Conservation (phyloP, 2,113 vertebrate genomes). For the Ceyx cyanopectus region DNA sequence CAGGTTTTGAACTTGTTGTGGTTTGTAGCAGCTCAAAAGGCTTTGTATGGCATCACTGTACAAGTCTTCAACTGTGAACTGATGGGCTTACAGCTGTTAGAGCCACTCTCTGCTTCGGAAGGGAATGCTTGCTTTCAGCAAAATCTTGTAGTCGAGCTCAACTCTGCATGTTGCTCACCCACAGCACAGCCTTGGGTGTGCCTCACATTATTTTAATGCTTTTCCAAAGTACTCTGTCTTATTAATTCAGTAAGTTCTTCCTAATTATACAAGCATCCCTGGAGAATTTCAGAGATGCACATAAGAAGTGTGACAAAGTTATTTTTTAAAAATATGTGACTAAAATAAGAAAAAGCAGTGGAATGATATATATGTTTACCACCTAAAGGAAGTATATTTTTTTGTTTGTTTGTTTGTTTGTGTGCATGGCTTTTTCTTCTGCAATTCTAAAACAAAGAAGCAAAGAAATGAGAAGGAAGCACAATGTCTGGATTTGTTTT, state of each 20-base stretch:
- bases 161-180: neutral
- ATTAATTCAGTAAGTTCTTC: neutral
- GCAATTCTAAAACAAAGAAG: neutral
- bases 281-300: neutral
- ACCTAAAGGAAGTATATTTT: neutral
- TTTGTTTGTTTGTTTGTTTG: neutral
- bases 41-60: neutral
- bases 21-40: constrained; percentile 29
- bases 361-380: neutral
- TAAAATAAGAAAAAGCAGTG: neutral
- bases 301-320: neutral
- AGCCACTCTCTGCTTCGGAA: neutral
- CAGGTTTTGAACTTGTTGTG: constrained; percentile 37
- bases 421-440: neutral
- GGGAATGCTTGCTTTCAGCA: neutral
- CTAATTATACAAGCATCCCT: neutral
- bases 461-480: neutral
- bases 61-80: neutral
- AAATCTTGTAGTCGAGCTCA: neutral
- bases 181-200: neutral
- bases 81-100: neutral
- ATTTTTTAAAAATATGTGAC: neutral
- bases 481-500: neutral
- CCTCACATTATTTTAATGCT: neutral
- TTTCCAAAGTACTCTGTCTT: neutral